A percentile compares a stretch with the other conserved stretches of the same genome.
Evolutionary conservation across 2,888 invertebrate genomes (phyloP).

Genomic region (Chaitophorus viminalis): DNA sequence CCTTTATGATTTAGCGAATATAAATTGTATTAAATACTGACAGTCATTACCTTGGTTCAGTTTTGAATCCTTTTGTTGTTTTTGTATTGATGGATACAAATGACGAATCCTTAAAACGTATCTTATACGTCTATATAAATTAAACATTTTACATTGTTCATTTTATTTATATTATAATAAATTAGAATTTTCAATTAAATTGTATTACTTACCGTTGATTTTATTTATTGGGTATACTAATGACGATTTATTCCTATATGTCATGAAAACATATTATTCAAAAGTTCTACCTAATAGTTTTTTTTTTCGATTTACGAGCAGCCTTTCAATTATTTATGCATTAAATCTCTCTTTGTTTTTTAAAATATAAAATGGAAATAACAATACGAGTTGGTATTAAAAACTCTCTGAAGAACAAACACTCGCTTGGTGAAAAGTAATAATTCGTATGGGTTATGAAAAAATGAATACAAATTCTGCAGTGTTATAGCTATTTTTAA

Average conservation of each 20-base stretch:
- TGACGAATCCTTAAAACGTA: no score
- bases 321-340: constrained; percentile 11
- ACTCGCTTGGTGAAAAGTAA: background rate
- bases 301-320: constrained; percentile 11
- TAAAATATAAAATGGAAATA: constrained; percentile 3
- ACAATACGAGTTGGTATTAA: background rate
- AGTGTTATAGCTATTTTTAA: constrained; percentile 9
- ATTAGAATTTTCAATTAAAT: no score
- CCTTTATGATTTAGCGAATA: no score
- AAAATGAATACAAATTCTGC: constrained; percentile 7
- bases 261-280: background rate
- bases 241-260: background rate
- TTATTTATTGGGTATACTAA: no score
- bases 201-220: background rate
- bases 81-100: no score
- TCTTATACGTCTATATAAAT: no score
- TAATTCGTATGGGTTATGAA: constrained; percentile 22
- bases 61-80: no score
- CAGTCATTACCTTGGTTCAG: no score
- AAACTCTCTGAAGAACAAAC: constrained; percentile 28
- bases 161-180: no score
- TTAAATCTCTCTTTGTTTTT: background rate
- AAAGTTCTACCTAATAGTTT: background rate
- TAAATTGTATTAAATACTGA: no score
- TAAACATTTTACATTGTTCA: no score